Base-by-base conservation (phyloP, 2,797 vertebrate species). In the Oceanodroma leucorhoa region DNA sequence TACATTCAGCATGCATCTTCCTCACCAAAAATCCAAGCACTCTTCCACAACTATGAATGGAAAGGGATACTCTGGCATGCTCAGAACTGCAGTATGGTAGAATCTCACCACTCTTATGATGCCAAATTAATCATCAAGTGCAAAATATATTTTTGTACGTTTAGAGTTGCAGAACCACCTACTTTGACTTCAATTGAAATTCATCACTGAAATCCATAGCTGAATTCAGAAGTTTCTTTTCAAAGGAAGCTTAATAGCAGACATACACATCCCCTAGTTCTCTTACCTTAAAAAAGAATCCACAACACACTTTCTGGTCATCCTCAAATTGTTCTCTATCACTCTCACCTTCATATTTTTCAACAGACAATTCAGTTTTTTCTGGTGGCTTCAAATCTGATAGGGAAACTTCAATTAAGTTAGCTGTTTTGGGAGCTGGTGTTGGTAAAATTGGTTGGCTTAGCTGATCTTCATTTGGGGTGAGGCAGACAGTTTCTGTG, bases 241-340 rank as follows among this genome's bases (percentile, higher is more conserved):
- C 51, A 67, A 90, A 91, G 12, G 29, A 76, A 95, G 45, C 13
- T 75, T 36, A 70, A 80, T 9, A 90, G 34, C 27, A 29, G 23
- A 81, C 26, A 55, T 12, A 23, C 50, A 29, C 46, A 87, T 38
- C 10, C 29, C 38, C 26, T 27, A 53, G 40, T 48, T 65, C 41
- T 84, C 97, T 80, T 98, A 99, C 99, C 99, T 99, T 99, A 85
- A 99, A 99, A 96, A 99, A 99, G 98, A 99, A 99, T 66, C 99
- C 99, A 82, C 98, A 99, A 97, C 98, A 99, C 54, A 98, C 98
- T 97, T 99, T 99, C 97, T 99, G 99, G 50, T 99, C 99, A 29
- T 99, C 98, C 30, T 99, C 98, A 45, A 94, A 84, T 36, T 96
- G 98, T 57, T 99, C 99, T 87, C 90, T 88, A 78, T 97, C 92